Percentiles rank a stretch among this genome's conserved stretches.
Evolutionary conservation across 2,113 vertebrate species (phyloP).

Genomic region (Peromyscus polionotus): DNA sequence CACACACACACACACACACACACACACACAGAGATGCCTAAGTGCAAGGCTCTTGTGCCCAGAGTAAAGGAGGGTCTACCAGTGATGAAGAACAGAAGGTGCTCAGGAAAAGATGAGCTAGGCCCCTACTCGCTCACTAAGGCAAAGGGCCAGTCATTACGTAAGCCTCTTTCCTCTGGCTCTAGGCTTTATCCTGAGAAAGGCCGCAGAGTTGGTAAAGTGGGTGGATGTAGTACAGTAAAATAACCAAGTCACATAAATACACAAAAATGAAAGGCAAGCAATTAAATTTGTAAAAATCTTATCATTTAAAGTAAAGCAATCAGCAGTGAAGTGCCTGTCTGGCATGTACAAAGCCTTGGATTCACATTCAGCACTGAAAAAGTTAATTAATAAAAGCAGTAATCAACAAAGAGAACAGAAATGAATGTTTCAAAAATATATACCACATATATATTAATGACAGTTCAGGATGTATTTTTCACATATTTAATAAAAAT

Average conservation of each 20-base stretch:
- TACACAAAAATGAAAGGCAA: slow-evolving; percentile 4
- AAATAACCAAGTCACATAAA: slow-evolving; percentile 54
- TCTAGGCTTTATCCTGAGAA: slow-evolving; percentile 53
- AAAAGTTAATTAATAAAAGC: not conserved
- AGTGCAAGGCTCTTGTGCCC: slow-evolving; percentile 46
- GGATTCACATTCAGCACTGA: not conserved
- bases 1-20: slow-evolving; percentile 62
- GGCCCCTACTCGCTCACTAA: slow-evolving; percentile 26
- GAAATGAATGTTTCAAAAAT: slow-evolving; percentile 32
- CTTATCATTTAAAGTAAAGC: slow-evolving; percentile 12
- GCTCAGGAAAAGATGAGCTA: slow-evolving; percentile 44
- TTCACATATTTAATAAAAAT: slow-evolving; percentile 15
- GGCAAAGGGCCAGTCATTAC: slow-evolving; percentile 27
- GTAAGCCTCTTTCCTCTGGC: slow-evolving; percentile 28
- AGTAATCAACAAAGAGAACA: slow-evolving; percentile 52
- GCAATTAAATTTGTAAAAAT: slow-evolving; percentile 42
- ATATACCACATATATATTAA: slow-evolving; percentile 1
- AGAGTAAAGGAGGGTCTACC: slow-evolving; percentile 48
- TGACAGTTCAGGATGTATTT: not conserved
- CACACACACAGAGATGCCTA: slow-evolving; percentile 49
- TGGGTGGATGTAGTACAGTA: not conserved
- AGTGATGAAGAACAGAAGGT: not conserved
- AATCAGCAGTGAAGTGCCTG: not conserved
- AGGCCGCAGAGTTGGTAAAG: slow-evolving; percentile 26
- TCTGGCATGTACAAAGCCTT: not conserved